Evolutionary conservation across 2,113 vertebrate species (phyloP), one percentile per base, ranked within the genome.

Genomic region (Mirza zaza): DNA sequence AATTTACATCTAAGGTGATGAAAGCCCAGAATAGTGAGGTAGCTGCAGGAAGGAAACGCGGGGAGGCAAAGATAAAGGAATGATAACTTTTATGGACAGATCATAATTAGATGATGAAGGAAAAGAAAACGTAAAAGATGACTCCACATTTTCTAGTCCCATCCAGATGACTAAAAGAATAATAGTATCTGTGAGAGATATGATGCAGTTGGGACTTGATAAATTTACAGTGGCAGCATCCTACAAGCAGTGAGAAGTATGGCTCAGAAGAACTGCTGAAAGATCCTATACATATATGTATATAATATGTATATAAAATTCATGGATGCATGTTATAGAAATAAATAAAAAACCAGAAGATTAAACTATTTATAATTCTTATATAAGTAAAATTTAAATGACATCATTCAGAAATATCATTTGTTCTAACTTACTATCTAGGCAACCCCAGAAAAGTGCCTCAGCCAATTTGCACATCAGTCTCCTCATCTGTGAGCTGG

Each of bases 1-100:
- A 70, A 96, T 94, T 96, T 75, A 80, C 34, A n/a, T 95, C 87
- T 17, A 34, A 92, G 86, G 96, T 32, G 97, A 95, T 95, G 97
- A 97, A 97, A 94, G 48, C 89, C 36, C 29, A 0, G 63, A 59
- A 68, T 25, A 59, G 75, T 48, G 39, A 93, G 68, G 84, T 61
- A 80, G 93, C 89, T 65, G 27, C 20, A 65, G 87, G 94, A 87
- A 76, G 45, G 67, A 57, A 82, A 27, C 61, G 76, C n/a, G 91
- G 61, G 63, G 52, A 93, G 82, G 80, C 75, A 36, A 42, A 96
- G 95, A 87, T 95, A 91, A 94, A 91, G 95, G 94, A 80, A 79
- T 75, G 91, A 84, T 71, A 68, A 75, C 73, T 50, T 91, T 67
- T 50, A 42, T 75, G 77, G 95, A 95, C 52, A 61, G 89, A 52